Conservation (phyloP, 2,888 invertebrate genomes). For the Panorpa germanica region DNA sequence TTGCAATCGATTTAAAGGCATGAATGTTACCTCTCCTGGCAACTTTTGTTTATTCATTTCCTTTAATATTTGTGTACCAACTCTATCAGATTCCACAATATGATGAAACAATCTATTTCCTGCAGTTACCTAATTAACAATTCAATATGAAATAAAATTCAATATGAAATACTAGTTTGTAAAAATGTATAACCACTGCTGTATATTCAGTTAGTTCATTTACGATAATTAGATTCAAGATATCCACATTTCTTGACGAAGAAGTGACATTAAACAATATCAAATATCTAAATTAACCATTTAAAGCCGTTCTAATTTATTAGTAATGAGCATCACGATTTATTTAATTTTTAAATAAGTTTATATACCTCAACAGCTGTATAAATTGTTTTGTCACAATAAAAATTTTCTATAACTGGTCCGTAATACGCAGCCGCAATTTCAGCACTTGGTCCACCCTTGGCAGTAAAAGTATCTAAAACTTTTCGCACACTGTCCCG, state of each 20-base stretch:
- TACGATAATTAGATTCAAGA: too few species aligned
- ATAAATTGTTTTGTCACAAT: constrained; percentile 91
- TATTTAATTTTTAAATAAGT: too few species aligned
- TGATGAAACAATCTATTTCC: constrained; percentile 89
- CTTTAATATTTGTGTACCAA: constrained; percentile 90
- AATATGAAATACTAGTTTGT: too few species aligned
- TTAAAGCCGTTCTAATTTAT: too few species aligned
- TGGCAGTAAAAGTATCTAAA: constrained; percentile 63
- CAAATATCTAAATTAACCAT: too few species aligned
- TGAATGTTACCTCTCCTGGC: constrained; percentile 97
- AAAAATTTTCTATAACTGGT: constrained; percentile 92
- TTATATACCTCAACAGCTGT: constrained; percentile 98
- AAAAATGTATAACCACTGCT: too few species aligned
- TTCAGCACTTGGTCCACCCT: constrained; percentile 54
- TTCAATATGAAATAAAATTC: too few species aligned
- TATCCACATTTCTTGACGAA: too few species aligned
- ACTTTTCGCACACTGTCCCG: constrained; percentile 93
- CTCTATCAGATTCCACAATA: constrained; percentile 91
- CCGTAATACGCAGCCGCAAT: constrained; percentile 77
- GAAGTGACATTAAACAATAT: too few species aligned
- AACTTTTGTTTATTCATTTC: constrained; percentile 94
- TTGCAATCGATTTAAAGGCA: constrained; percentile 91
- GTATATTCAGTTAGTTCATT: too few species aligned
- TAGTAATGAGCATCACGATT: too few species aligned
- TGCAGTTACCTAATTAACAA: too few species aligned